These are phyloP conservation scores for Agrochola lychnidis DNA, from an alignment of 2,888 invertebrate genomes.

Conservation along the genomic window DNA sequence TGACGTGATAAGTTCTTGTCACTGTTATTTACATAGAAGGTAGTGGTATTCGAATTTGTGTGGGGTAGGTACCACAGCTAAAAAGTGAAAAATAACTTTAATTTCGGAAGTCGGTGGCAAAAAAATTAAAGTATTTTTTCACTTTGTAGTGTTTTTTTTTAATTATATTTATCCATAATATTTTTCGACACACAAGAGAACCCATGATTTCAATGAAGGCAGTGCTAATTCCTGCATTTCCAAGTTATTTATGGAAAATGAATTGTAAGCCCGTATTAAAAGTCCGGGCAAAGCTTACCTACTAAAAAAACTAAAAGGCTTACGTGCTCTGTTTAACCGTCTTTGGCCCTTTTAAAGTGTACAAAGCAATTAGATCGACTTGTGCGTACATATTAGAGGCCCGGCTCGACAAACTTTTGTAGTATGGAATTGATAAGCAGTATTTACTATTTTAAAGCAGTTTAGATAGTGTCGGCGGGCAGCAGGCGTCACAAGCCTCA, in stretches of 20 bases:
- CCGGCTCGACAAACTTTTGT: conserved; percentile 37
- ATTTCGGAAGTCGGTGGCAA: too few species aligned
- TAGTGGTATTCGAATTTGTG: too few species aligned
- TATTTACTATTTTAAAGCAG: conserved; percentile 65
- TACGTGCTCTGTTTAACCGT: not conserved
- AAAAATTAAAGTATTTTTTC: too few species aligned
- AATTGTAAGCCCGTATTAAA: too few species aligned
- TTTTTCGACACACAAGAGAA: not conserved
- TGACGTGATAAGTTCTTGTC: too few species aligned
- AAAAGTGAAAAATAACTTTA: too few species aligned
- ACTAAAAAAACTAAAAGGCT: not conserved
- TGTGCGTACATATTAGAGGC: conserved; percentile 16
- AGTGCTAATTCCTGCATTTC: not conserved
- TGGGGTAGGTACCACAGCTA: too few species aligned
- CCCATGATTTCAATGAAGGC: not conserved
- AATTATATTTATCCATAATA: not conserved
- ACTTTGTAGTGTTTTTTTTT: too few species aligned
- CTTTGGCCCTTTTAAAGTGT: conserved; percentile 7
- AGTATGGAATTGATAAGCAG: conserved; percentile 60
- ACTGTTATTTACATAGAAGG: too few species aligned
- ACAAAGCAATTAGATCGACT: conserved; percentile 16
- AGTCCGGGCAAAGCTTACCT: too few species aligned
- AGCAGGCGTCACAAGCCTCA: conserved; percentile 69
- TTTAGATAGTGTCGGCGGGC: conserved; percentile 62
- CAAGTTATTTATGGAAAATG: not conserved